Conservation (phyloP, 2,797 vertebrate genomes). For the Hafferia zeledoni region DNA sequence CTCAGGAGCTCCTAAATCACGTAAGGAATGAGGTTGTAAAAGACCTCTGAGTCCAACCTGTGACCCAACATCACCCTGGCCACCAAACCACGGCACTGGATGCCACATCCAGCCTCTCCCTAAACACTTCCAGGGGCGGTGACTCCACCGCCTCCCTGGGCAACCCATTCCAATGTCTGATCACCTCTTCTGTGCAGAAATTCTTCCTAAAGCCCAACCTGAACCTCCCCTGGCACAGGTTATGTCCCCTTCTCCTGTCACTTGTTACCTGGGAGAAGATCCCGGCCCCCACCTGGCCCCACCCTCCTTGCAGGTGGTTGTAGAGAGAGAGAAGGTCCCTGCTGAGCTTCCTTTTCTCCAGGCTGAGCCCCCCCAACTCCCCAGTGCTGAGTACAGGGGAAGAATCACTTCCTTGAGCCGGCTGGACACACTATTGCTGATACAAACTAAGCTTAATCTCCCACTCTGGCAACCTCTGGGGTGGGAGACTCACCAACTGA, state of each 20-base stretch:
- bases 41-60: background rate
- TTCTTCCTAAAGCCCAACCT: background rate
- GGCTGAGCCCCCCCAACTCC: background rate
- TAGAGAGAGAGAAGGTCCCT: background rate
- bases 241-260: background rate
- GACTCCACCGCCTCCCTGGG: background rate
- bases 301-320: background rate
- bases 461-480: background rate
- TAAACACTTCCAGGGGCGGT: background rate
- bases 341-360: background rate
- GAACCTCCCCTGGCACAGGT: background rate
- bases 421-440: background rate
- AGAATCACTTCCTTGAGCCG: background rate
- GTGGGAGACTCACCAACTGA: background rate
- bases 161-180: background rate
- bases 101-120: background rate
- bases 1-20: too few species aligned
- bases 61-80: background rate
- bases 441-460: background rate
- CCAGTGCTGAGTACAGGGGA: background rate
- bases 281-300: too few species aligned
- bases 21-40: background rate
- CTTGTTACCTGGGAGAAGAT: background rate
- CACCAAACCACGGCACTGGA: background rate
- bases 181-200: background rate